These are phyloP conservation scores for Lapara coniferarum DNA, from an alignment of 2,888 invertebrate species.

Conservation along the genomic window DNA sequence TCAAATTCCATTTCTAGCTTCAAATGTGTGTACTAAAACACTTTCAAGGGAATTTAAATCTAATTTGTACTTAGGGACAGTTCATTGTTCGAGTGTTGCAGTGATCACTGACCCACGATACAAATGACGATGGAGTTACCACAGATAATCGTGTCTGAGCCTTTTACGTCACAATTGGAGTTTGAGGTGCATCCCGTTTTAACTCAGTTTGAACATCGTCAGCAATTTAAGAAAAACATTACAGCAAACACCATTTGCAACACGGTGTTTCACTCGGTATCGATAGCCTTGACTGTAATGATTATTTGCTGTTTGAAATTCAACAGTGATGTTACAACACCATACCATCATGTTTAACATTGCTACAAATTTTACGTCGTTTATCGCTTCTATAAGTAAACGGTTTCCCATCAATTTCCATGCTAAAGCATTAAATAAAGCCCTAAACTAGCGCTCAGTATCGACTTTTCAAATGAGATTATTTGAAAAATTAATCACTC, in stretches of 20 bases:
- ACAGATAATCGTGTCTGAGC: too few species aligned
- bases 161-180: too few species aligned
- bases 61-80: too few species aligned
- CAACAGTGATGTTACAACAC: neutral
- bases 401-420: neutral
- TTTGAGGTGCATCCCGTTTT: too few species aligned
- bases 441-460: too few species aligned
- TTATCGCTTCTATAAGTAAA: neutral
- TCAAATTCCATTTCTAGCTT: conserved; percentile 1
- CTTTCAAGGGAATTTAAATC: too few species aligned
- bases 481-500: too few species aligned
- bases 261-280: neutral
- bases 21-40: neutral
- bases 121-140: too few species aligned
- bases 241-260: neutral
- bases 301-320: neutral
- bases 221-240: neutral
- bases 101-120: too few species aligned
- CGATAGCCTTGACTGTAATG: neutral
- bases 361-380: neutral
- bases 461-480: too few species aligned
- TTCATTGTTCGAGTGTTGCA: too few species aligned
- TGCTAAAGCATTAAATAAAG: neutral
- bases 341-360: neutral
- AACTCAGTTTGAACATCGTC: neutral